Conservation (phyloP, 2,797 vertebrate species). For the Delichon dasypus region DNA sequence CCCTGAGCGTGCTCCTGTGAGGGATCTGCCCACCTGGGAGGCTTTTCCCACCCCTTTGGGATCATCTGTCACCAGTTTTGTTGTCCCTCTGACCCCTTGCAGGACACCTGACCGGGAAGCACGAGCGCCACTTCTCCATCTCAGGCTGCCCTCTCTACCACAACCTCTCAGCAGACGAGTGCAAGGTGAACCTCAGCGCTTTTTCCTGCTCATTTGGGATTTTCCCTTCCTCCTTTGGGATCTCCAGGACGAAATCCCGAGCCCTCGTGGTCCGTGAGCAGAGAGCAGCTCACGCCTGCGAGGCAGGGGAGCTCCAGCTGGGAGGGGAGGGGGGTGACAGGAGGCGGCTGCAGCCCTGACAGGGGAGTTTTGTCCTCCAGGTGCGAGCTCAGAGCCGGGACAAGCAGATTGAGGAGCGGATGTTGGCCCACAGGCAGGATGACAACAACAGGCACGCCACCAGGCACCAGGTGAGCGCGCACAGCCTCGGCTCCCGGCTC, state of each 20-base stretch:
- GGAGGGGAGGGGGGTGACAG: no score
- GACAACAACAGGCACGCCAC: conserved; percentile 94
- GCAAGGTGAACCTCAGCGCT: conserved; percentile 80
- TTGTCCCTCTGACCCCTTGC: background rate
- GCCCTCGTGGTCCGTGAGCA: background rate
- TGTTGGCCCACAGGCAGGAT: conserved; percentile 88
- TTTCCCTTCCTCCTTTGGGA: background rate
- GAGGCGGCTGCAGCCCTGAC: conserved; percentile 20
- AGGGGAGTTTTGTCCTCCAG: conserved; percentile 76
- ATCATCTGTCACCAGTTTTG: fast-evolving
- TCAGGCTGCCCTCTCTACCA: conserved; percentile 97
- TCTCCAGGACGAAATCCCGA: background rate
- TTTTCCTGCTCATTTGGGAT: no score
- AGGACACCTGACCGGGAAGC: conserved; percentile 97
- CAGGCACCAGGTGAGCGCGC: conserved; percentile 87
- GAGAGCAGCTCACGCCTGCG: fast-evolving
- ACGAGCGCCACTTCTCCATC: conserved; percentile 97
- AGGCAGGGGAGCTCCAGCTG: background rate
- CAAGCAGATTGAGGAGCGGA: conserved; percentile 94
- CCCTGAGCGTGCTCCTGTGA: background rate
- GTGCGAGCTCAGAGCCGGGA: conserved; percentile 95
- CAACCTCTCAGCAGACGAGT: conserved; percentile 97
- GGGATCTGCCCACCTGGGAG: background rate
- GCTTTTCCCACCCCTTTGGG: background rate
- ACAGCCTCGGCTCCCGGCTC: background rate